Evolutionary conservation across 2,888 invertebrate species (phyloP), one percentile per base, ranked within the genome.

Genomic region (Acanthosepion pharaonis): DNA sequence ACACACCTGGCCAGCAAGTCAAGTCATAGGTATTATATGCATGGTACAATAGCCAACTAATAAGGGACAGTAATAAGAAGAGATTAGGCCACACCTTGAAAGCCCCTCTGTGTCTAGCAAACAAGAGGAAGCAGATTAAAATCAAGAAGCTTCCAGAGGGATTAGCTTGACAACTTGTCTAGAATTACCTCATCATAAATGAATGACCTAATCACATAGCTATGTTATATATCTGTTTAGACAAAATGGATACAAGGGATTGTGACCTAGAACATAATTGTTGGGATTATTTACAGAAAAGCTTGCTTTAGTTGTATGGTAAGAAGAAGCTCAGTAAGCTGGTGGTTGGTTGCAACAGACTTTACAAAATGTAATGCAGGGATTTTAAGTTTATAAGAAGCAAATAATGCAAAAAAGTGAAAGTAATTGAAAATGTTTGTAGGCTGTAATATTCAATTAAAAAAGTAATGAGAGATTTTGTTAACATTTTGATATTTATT

Each of bases 111-210:
- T 18, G 55, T 78, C 78, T 78, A n/a, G 33, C 0, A 78, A n/a
- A 78, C 2, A n/a, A 18, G 78, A 78, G 33, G 78, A n/a, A 78
- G 15, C n/a, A 33, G 78, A 78, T 78, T 78, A 78, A 33, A 15
- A 78, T 78, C 78, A n/a, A 78, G 78, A 78, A 78, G 78, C 78
- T 78, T 78, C n/a, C 78, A 33, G n/a, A n/a, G n/a, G 78, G 78
- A 78, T 78, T 78, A 78, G 78, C 5, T 33, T 78, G 78, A 78
- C 78, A 78, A 78, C 78, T 33, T 78, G 78, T 78, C 78, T 78
- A 78, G n/a, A 78, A 78, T 78, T 78, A 78, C 78, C 78, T 78
- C 78, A 78, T 78, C 78, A 59, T 59, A 59, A 78, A 78, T 78
- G 78, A n/a, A n/a, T 78, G 78, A 78, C 78, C 78, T 78, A 78